A percentile compares a stretch with the other conserved stretches of the same genome.
Conservation (phyloP, 2,113 vertebrate genomes). For the Ibidorhyncha struthersii region DNA sequence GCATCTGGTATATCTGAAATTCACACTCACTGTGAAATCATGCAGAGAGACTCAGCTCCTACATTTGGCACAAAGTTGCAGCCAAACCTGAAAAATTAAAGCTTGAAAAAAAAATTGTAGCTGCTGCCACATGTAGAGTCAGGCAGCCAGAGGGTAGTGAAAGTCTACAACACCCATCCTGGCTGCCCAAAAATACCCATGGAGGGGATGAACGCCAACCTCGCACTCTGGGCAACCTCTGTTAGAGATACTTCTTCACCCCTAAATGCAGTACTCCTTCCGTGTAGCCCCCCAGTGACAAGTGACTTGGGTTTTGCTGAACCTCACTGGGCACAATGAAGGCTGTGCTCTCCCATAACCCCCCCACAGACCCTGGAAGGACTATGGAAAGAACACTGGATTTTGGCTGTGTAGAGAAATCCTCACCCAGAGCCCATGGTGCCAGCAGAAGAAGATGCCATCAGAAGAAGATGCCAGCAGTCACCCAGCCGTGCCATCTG, state of each 20-base stretch:
- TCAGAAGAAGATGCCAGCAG: not conserved
- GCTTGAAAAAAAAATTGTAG: not conserved
- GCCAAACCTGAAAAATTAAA: not conserved
- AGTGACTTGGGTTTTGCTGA: not conserved
- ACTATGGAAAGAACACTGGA: not conserved
- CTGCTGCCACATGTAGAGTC: not conserved
- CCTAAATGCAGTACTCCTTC: not conserved
- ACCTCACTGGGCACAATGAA: not conserved
- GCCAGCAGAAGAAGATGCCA: not conserved
- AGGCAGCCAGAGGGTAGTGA: not conserved
- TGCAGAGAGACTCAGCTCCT: not conserved
- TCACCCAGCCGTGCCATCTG: not conserved
- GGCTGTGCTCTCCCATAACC: not conserved
- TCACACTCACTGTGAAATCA: not conserved
- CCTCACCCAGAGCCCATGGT: not conserved
- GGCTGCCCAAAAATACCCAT: not conserved
- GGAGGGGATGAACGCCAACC: not conserved
- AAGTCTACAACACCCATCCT: not conserved
- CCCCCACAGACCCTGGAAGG: not conserved
- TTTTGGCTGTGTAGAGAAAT: not conserved
- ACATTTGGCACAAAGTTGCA: not conserved
- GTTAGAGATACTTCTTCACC: not conserved
- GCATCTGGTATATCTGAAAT: not conserved
- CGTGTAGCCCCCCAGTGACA: not conserved
- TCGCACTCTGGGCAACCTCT: too few relatives aligned